Evolutionary conservation across 2,797 vertebrate genomes (phyloP).

Genomic region (Austrolebias charrua): DNA sequence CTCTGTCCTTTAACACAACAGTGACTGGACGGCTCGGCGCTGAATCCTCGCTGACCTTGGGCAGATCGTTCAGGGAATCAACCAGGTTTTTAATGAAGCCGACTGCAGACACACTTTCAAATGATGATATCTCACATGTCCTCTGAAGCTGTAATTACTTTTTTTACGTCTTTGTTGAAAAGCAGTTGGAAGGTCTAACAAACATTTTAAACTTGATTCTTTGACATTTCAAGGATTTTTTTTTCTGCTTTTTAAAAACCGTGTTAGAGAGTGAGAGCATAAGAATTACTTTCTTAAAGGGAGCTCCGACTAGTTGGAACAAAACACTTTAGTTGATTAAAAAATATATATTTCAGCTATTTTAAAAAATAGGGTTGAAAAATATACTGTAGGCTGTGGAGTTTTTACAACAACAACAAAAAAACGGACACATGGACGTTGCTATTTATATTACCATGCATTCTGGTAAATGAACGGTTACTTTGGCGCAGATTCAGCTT

Average conservation of each 20-base stretch:
- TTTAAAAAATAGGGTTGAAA: too few species aligned
- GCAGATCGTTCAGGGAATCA: conserved; percentile 31
- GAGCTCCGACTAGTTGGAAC: too few species aligned
- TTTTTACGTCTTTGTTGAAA: conserved; percentile 40
- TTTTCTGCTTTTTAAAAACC: background rate
- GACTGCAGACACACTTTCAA: conserved; percentile 28
- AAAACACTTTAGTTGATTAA: too few species aligned
- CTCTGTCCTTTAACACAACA: conserved; percentile 17
- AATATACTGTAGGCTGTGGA: too few species aligned
- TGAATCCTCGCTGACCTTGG: conserved; percentile 48
- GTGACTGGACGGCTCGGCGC: conserved; percentile 18
- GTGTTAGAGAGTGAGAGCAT: too few species aligned
- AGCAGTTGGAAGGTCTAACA: conserved; percentile 10
- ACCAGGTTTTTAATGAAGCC: conserved; percentile 37
- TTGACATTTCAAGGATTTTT: conserved; percentile 29
- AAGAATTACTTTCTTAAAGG: too few species aligned
- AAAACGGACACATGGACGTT: too few species aligned
- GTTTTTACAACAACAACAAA: too few species aligned
- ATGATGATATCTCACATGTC: conserved; percentile 48
- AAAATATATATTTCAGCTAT: too few species aligned
- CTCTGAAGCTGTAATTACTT: conserved; percentile 42
- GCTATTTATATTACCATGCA: too few species aligned
- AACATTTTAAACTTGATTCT: background rate
- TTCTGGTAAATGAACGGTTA: too few species aligned
- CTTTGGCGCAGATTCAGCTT: too few species aligned